These are phyloP conservation scores for Scatophagus argus DNA, from an alignment of 2,113 vertebrate species.

Conservation along the genomic window DNA sequence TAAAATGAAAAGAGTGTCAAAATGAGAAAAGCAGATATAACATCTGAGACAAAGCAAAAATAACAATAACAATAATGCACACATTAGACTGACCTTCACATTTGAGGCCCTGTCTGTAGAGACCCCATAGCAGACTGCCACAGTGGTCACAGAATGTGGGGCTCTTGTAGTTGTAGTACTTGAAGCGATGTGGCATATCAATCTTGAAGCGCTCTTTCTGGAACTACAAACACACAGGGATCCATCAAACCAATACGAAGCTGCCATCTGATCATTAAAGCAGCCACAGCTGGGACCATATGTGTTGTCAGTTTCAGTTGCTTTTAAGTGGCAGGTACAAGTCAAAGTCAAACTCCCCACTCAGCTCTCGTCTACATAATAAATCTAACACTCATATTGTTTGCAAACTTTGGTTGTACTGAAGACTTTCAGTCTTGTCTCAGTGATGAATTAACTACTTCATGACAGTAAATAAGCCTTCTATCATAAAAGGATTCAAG, in stretches of 20 bases:
- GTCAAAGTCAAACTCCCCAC: not conserved
- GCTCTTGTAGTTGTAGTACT: slow-evolving; percentile 95
- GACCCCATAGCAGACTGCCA: slow-evolving; percentile 96
- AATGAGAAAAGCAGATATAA: not conserved
- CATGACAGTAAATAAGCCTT: not conserved
- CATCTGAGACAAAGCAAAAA: not conserved
- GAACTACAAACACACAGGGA: slow-evolving; percentile 84
- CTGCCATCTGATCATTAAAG: not conserved
- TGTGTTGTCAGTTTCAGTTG: not conserved
- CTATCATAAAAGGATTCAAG: not conserved
- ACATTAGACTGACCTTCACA: slow-evolving; percentile 89
- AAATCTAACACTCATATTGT: not conserved
- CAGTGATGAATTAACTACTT: not conserved
- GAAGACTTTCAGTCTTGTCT: not conserved
- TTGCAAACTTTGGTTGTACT: not conserved
- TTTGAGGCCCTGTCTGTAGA: slow-evolving; percentile 95
- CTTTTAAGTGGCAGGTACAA: not conserved
- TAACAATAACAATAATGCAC: not conserved
- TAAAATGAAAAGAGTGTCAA: slow-evolving; percentile 6
- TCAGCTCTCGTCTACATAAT: not conserved
- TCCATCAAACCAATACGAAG: slow-evolving; percentile 11
- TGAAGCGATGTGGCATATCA: slow-evolving; percentile 98
- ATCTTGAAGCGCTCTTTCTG: slow-evolving; percentile 99
- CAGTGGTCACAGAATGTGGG: slow-evolving; percentile 99
- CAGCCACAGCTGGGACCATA: not conserved